Evolutionary conservation across 2,888 invertebrate genomes (phyloP).

Genomic region (Leucozona laternaria): DNA sequence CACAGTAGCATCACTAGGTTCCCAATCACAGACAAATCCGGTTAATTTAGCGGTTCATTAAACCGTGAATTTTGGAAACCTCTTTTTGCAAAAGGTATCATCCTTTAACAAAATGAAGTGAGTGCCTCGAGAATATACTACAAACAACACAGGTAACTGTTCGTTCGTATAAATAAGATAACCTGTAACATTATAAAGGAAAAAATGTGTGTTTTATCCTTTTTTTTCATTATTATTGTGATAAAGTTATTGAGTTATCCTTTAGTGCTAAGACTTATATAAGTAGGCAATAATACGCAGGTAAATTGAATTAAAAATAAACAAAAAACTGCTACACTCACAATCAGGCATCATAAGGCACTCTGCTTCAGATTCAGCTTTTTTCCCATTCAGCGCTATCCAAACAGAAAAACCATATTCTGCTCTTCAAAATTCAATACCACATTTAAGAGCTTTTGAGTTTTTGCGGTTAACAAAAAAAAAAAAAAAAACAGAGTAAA

Average conservation of each 20-base stretch:
- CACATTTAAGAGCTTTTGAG: conserved; percentile 66
- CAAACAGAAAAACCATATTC: conserved; percentile 45
- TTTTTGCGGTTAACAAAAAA: conserved; percentile 43
- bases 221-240: neutral
- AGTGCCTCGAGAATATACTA: neutral
- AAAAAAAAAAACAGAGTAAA: conserved; percentile 3
- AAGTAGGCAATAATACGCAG: conserved; percentile 3
- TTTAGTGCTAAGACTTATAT: neutral
- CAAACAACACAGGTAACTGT: neutral
- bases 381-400: conserved; percentile 1
- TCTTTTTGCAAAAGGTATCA: conserved; percentile 18
- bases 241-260: neutral
- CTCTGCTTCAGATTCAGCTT: neutral
- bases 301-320: conserved; percentile 9
- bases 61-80: conserved; percentile 53
- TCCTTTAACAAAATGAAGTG: conserved; percentile 1
- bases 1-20: neutral
- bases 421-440: conserved; percentile 46
- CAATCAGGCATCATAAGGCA: neutral
- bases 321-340: neutral
- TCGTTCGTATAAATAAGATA: conserved; percentile 2
- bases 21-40: conserved; percentile 11
- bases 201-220: neutral
- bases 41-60: conserved; percentile 54
- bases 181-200: neutral